A percentile compares a stretch with the other conserved stretches of the same genome.
phyloP scores from a whole-genome alignment of 2,797 vertebrate species.

The Paedocypris micromegethes region DNA sequence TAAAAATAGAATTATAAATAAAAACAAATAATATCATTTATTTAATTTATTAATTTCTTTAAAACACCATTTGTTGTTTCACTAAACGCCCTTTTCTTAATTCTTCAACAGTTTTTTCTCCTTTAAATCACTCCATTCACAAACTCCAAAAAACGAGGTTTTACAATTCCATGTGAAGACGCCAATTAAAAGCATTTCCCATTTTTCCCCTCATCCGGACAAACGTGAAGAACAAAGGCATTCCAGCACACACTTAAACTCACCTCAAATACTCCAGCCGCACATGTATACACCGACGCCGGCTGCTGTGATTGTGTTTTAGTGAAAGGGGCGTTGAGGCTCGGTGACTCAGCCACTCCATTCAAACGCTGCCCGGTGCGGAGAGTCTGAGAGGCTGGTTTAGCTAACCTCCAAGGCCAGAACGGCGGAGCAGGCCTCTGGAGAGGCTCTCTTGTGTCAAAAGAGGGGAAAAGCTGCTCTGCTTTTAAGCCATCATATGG shows the following conservation, averaged over 20 bases:
- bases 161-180: too few relatives aligned
- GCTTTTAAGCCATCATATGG: constrained; percentile 61
- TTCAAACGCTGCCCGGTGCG: constrained; percentile 62
- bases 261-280: constrained; percentile 48
- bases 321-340: constrained; percentile 59
- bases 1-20: too few relatives aligned
- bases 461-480: constrained; percentile 68
- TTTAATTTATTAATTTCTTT: too few relatives aligned
- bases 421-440: constrained; percentile 64
- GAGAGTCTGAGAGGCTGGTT: constrained; percentile 68
- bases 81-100: too few relatives aligned
- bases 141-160: too few relatives aligned
- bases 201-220: too few relatives aligned
- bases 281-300: constrained; percentile 17
- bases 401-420: constrained; percentile 77
- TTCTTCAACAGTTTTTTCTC: too few relatives aligned
- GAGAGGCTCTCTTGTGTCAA: constrained; percentile 75
- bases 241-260: constrained; percentile 34
- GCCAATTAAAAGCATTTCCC: too few relatives aligned
- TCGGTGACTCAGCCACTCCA: constrained; percentile 56
- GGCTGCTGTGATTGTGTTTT: constrained; percentile 64
- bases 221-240: background rate
- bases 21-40: too few relatives aligned
- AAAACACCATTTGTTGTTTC: too few relatives aligned
- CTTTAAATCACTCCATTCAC: too few relatives aligned